Evolutionary conservation across 2,113 vertebrate species (phyloP), one percentile per base, ranked within the genome.

Genomic region (Tichodroma muraria): DNA sequence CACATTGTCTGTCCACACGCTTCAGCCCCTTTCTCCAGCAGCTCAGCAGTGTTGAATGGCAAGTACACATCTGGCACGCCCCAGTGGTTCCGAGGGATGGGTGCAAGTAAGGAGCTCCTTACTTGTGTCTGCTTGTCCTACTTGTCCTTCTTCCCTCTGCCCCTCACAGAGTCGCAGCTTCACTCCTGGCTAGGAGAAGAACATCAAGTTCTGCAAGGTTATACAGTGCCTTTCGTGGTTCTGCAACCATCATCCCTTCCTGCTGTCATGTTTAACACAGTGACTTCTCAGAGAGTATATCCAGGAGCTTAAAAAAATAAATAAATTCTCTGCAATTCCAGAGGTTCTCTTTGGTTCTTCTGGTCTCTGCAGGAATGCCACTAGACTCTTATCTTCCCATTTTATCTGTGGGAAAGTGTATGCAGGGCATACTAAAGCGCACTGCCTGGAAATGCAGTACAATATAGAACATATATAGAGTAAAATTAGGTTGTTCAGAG

Each of bases 1-100:
- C 9, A 17, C 0, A 0, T 22, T 25, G 9, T 35, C 57, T 86
- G 47, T 27, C 19, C 28, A 3, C 0, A 0, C 10, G 25, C 44
- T 80, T 63, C 30, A 68, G 38, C 35, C 10, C 15, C 2, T 0
- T 60, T 75, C 11, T 28, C 25, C 25, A 37, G 37, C 53, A 61
- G 11, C n/a, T 71, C 28, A 42, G 69, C 8, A 23, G 20, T 47
- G 8, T 2, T 42, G 44, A 88, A 31, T 13, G 42, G 35, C 30
- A 49, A 10, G 35, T 4, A 10, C 10, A 10, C 28, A n/a, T 5
- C 40, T 60, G 63, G 37, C 19, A 6, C 10, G 12, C 8, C 35
- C 27, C 0, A 0, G 25, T 42, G 63, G 6, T 52, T 69, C 65
- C 31, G 25, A 27, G 31, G 40, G 37, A 24, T 60, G 44, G 45